Conservation (phyloP, 64 coral and sea anemone genomes). For the Montipora efflorescens region DNA sequence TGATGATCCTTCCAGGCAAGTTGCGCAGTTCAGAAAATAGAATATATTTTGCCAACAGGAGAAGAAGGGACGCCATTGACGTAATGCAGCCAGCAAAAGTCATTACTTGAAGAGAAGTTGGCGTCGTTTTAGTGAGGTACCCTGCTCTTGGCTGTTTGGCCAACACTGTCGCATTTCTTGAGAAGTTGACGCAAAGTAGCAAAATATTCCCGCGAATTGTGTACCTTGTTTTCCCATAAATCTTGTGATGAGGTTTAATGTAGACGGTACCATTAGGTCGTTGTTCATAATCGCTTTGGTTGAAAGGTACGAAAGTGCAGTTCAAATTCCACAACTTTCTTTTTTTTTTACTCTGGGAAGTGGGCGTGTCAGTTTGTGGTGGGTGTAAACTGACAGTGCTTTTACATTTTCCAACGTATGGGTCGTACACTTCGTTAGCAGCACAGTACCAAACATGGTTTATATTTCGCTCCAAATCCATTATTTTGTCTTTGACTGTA, state of each 20-base stretch:
- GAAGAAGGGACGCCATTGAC: constrained; percentile 30
- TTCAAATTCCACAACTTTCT: neutral
- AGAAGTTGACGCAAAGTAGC: constrained; percentile 11
- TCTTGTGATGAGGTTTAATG: neutral
- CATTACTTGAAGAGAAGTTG: neutral
- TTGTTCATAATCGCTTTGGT: constrained; percentile 4
- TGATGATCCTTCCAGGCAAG: too few species aligned
- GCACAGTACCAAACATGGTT: neutral
- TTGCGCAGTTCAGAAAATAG: neutral
- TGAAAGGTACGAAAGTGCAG: neutral
- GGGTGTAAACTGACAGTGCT: too few species aligned
- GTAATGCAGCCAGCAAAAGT: constrained; percentile 27
- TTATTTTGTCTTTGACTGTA: neutral
- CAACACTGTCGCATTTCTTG: neutral
- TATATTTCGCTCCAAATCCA: too few species aligned
- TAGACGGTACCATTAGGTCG: constrained; percentile 23
- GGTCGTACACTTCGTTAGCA: neutral
- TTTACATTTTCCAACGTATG: too few species aligned
- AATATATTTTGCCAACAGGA: constrained; percentile 38
- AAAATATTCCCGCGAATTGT: neutral
- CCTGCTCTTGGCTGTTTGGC: too few species aligned
- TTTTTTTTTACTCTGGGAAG: too few species aligned
- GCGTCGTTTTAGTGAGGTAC: neutral
- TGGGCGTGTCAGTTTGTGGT: too few species aligned
- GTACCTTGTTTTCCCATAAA: neutral